Evolutionary conservation across 2,113 vertebrate genomes (phyloP).

Genomic region (Poecile atricapillus): DNA sequence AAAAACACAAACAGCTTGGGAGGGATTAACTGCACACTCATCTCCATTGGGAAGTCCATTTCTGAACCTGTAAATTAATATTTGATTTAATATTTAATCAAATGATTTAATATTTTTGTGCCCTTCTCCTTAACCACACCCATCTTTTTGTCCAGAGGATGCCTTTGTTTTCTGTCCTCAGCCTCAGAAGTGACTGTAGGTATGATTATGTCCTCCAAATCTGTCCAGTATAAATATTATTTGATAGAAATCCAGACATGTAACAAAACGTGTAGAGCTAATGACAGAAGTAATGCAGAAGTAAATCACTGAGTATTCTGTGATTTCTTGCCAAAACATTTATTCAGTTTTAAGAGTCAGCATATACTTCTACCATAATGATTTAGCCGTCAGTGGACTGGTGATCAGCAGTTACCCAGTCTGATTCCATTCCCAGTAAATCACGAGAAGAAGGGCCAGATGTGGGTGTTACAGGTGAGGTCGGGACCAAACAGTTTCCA

Average conservation of each 20-base stretch:
- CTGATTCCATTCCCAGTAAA: not conserved
- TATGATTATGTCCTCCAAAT: not conserved
- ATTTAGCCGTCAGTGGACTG: not conserved
- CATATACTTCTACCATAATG: not conserved
- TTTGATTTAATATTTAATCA: not conserved
- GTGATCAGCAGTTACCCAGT: not conserved
- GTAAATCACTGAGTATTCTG: not conserved
- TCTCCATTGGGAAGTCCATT: not conserved
- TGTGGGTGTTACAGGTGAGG: not conserved
- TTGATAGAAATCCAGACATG: not conserved
- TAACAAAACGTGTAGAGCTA: not conserved
- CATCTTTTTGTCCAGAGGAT: not conserved
- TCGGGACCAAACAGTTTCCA: not conserved
- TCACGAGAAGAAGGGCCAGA: not conserved
- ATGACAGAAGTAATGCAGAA: not conserved
- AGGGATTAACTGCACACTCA: not conserved
- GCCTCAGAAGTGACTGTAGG: not conserved
- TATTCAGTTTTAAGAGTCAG: not conserved
- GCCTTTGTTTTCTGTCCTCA: not conserved
- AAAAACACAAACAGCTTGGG: accelerated
- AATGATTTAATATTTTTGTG: not conserved
- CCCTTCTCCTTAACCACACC: not conserved
- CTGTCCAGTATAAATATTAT: not conserved
- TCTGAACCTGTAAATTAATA: not conserved
- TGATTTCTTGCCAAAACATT: not conserved